These are phyloP conservation scores for Turritopsis dohrnii DNA, from an alignment of 30 jellyfish, hydroid and myxozoan species.

Conservation along the genomic window DNA sequence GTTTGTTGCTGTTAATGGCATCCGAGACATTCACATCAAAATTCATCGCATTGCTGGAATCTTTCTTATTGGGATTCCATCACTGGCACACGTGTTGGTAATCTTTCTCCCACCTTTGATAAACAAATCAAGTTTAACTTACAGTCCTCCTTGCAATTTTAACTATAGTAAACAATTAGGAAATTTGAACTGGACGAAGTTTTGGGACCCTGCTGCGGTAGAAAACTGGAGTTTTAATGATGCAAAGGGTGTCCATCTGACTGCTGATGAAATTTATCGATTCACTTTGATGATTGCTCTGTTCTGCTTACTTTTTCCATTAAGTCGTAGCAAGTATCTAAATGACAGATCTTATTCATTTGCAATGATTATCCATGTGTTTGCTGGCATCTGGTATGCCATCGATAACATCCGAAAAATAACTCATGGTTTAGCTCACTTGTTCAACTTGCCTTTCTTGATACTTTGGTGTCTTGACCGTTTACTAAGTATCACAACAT, in stretches of 20 bases:
- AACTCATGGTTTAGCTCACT: constrained; percentile 17
- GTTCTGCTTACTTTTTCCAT: constrained; percentile 17
- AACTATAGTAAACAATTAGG: constrained; percentile 16
- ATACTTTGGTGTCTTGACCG: constrained; percentile 21
- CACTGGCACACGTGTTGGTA: constrained; percentile 19
- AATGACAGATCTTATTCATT: constrained; percentile 16
- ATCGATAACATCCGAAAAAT: constrained; percentile 19
- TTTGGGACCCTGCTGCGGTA: constrained; percentile 22
- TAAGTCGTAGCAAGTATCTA: constrained; percentile 4
- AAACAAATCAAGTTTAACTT: neutral
- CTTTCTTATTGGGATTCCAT: constrained; percentile 27
- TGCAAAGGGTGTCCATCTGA: constrained; percentile 10
- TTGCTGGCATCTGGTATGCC: constrained; percentile 28
- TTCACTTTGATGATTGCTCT: neutral
- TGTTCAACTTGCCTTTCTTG: neutral
- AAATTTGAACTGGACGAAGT: constrained; percentile 18
- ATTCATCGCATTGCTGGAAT: constrained; percentile 23
- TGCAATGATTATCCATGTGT: constrained; percentile 12
- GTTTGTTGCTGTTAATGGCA: neutral
- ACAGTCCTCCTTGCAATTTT: constrained; percentile 17
- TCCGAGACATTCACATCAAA: constrained; percentile 17
- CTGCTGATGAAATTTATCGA: constrained; percentile 18
- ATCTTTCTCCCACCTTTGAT: constrained; percentile 20
- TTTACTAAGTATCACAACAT: neutral
- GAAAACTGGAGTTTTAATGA: constrained; percentile 18